Evolutionary conservation across 2,797 vertebrate species (phyloP).

Genomic region (Anabas testudineus): DNA sequence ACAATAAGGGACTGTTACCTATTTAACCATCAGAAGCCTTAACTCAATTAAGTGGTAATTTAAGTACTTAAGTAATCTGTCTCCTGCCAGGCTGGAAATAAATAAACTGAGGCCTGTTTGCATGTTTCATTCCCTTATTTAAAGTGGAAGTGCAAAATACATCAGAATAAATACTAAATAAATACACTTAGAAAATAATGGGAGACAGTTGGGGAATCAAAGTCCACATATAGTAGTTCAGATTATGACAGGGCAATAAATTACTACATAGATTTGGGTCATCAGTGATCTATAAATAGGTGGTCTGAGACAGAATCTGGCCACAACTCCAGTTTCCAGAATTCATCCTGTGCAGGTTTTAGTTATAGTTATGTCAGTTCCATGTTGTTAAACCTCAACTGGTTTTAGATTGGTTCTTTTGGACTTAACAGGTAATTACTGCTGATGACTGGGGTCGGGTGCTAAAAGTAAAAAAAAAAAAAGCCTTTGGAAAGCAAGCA

Average conservation of each 20-base stretch:
- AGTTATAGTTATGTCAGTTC: slow-evolving; percentile 3
- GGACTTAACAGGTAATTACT: neutral
- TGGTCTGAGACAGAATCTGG: slow-evolving; percentile 5
- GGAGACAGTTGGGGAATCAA: slow-evolving; percentile 1
- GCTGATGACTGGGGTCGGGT: slow-evolving; percentile 16
- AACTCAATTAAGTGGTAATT: slow-evolving; percentile 1
- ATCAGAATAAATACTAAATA: slow-evolving; percentile 62
- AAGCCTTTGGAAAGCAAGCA: slow-evolving; percentile 54
- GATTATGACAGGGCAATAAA: slow-evolving; percentile 18
- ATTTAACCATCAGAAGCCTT: slow-evolving; percentile 2
- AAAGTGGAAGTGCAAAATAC: slow-evolving; percentile 54
- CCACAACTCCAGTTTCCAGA: neutral
- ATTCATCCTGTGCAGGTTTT: neutral
- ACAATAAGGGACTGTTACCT: neutral
- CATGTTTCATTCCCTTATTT: slow-evolving; percentile 43
- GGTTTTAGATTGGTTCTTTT: neutral
- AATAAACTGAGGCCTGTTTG: slow-evolving; percentile 6
- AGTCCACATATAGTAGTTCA: slow-evolving; percentile 14
- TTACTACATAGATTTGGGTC: slow-evolving; percentile 6
- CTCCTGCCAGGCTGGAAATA: neutral
- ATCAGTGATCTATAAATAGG: slow-evolving; percentile 1
- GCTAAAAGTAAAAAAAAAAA: neutral
- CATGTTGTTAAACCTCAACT: neutral
- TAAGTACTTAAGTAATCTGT: slow-evolving; percentile 1
- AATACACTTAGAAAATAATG: slow-evolving; percentile 39